Evolutionary conservation across 2,797 vertebrate species (phyloP).

Genomic region (Falco berigora): DNA sequence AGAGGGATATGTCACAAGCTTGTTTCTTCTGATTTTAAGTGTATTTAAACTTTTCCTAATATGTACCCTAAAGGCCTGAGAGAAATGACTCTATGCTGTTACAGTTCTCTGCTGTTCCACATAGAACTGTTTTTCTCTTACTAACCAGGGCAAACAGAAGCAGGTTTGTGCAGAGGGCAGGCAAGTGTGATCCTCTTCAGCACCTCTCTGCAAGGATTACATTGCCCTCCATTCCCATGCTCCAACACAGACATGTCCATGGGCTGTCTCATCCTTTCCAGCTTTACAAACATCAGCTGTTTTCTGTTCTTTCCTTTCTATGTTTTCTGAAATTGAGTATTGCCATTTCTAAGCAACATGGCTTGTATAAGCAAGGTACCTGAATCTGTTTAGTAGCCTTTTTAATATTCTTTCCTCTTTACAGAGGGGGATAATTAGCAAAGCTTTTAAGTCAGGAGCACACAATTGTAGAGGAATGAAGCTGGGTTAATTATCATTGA

Average conservation of each 20-base stretch:
- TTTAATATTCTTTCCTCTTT: not conserved
- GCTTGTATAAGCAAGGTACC: not conserved
- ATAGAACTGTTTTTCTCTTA: not conserved
- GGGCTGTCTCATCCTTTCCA: not conserved
- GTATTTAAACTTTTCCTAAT: not conserved
- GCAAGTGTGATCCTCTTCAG: not conserved
- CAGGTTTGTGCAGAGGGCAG: not conserved
- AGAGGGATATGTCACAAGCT: not conserved
- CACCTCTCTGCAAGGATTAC: not conserved
- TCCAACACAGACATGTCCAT: not conserved
- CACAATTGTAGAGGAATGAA: too few relatives aligned
- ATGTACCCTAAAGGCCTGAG: not conserved
- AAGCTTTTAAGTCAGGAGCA: not conserved
- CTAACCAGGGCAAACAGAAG: not conserved
- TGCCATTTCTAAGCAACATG: not conserved
- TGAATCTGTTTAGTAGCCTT: not conserved
- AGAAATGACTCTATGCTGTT: not conserved
- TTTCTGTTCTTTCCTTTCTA: not conserved
- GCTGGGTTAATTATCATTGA: too few relatives aligned
- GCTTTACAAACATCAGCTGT: not conserved
- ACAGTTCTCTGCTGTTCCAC: not conserved
- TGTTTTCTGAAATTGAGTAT: not conserved
- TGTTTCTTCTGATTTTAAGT: not conserved
- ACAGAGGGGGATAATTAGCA: not conserved
- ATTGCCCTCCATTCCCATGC: not conserved